A percentile compares a stretch with the other conserved stretches of the same genome.
phyloP scores from a whole-genome alignment of 2,113 vertebrate species.

The Antechinus flavipes region DNA sequence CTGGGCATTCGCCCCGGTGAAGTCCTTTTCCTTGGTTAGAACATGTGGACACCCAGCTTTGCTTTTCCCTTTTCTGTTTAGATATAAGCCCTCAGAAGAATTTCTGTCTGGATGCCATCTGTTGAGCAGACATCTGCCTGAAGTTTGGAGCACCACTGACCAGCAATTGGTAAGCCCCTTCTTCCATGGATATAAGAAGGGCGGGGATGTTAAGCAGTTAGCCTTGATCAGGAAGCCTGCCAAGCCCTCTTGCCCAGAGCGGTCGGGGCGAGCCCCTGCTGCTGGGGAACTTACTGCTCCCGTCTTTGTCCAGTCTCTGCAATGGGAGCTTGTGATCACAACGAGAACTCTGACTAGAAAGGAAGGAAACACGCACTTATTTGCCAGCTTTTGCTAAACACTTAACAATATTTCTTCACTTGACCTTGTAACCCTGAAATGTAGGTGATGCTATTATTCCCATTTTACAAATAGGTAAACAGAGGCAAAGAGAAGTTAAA shows the following conservation, averaged over 20 bases:
- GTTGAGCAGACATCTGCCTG: conserved; percentile 90
- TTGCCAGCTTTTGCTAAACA: not conserved
- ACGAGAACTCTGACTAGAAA: not conserved
- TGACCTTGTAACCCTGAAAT: not conserved
- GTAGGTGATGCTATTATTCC: not conserved
- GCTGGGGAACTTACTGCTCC: not conserved
- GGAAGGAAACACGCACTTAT: not conserved
- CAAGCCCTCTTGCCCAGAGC: not conserved
- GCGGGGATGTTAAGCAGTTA: not conserved
- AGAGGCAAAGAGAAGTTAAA: not conserved
- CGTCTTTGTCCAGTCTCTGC: not conserved
- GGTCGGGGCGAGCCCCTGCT: not conserved
- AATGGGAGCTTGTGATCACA: not conserved
- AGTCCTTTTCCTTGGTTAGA: not conserved
- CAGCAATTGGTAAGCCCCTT: conserved; percentile 90
- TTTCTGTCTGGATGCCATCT: conserved; percentile 91
- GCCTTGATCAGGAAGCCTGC: not conserved
- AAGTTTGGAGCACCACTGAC: conserved; percentile 87
- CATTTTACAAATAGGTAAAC: not conserved
- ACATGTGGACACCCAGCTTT: not conserved
- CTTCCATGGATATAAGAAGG: conserved; percentile 31
- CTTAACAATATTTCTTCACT: not conserved
- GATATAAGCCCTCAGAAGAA: conserved; percentile 89
- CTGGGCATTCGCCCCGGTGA: not conserved
- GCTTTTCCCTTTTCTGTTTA: conserved; percentile 71